Evolutionary conservation across 2,797 vertebrate genomes (phyloP).

Genomic region (Darevskia mixta): DNA sequence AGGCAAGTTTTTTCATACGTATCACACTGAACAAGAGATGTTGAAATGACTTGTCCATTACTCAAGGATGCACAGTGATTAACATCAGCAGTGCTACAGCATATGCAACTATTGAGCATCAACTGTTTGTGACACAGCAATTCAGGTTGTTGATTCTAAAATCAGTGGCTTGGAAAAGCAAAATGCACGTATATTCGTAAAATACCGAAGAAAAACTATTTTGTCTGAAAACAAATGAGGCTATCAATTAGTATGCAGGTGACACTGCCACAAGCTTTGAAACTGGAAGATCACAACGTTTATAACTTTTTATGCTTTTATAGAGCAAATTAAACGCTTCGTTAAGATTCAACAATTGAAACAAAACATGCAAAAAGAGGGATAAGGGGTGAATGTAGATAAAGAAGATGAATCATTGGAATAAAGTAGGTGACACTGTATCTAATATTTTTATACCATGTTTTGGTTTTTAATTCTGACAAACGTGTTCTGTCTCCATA

Average conservation of each 20-base stretch:
- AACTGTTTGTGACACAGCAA: not conserved
- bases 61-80: not conserved
- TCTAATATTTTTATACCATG: constrained; percentile 41
- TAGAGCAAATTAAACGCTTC: constrained; percentile 52
- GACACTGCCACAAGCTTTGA: constrained; percentile 54
- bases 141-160: not conserved
- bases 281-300: constrained; percentile 33
- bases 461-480: constrained; percentile 62
- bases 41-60: constrained; percentile 11
- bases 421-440: constrained; percentile 39
- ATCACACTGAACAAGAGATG: constrained; percentile 21
- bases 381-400: constrained; percentile 42
- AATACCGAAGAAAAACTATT: constrained; percentile 56
- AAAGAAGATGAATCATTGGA: constrained; percentile 48
- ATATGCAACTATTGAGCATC: not conserved
- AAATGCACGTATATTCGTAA: constrained; percentile 54
- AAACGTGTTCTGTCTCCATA: constrained; percentile 34
- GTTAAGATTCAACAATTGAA: constrained; percentile 62
- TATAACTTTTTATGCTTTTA: constrained; percentile 51
- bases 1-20: not conserved
- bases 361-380: constrained; percentile 40
- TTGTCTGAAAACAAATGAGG: constrained; percentile 59
- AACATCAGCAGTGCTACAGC: too few relatives aligned
- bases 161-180: constrained; percentile 3
- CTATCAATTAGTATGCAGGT: constrained; percentile 47